Conservation (phyloP, 2,797 vertebrate genomes). For the Acridotheres tristis region DNA sequence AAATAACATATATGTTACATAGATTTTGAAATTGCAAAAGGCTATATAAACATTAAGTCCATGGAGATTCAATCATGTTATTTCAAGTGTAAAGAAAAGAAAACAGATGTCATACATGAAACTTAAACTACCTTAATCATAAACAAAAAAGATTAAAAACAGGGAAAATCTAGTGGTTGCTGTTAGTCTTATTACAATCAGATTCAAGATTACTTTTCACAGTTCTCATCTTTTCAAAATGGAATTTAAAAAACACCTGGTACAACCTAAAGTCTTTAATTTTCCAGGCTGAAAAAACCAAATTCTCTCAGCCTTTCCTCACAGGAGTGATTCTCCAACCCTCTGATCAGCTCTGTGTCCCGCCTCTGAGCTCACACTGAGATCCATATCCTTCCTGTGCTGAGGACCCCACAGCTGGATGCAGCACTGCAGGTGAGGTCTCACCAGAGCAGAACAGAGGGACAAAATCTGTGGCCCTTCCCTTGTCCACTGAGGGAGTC, state of each 20-base stretch:
- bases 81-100: constrained; percentile 19
- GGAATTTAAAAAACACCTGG: not conserved
- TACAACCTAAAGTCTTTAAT: not conserved
- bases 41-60: not conserved
- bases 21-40: constrained; percentile 4
- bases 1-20: not conserved
- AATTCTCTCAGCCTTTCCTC: not conserved
- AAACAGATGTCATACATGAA: not conserved
- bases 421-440: not conserved
- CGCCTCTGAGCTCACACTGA: not conserved
- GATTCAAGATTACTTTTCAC: not conserved
- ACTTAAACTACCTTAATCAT: not conserved
- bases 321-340: not conserved
- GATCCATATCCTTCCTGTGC: not conserved
- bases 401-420: not conserved
- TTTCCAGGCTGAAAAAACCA: not conserved
- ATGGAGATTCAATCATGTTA: not conserved
- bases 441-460: not conserved
- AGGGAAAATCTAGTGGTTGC: not conserved
- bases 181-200: not conserved
- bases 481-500: not conserved
- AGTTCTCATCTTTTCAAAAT: not conserved
- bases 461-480: not conserved
- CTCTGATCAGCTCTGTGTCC: not conserved
- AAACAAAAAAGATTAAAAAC: not conserved